Base-by-base conservation (phyloP, 2,797 vertebrate species). In the Cuniculus paca region DNA sequence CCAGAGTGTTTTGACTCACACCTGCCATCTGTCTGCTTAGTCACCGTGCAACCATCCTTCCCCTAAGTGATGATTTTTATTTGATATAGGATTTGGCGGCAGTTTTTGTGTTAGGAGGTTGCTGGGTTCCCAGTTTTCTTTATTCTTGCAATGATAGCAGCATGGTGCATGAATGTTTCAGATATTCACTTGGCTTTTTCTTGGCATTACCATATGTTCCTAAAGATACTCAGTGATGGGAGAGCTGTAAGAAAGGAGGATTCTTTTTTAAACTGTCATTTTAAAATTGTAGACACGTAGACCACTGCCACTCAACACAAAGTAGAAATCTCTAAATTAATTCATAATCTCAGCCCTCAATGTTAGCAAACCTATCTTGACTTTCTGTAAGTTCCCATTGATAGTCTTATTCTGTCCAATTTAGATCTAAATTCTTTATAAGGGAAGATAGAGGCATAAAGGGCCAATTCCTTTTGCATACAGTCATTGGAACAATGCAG, bases 1-100 rank as follows among this genome's bases (percentile, higher is more conserved):
- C 94, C 97, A 92, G 94, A 96, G 96, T 96, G 97, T 97, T 97
- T 97, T 94, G 96, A 90, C 97, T 97, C 97, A 95, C 97, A 97
- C 97, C 97, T 96, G 92, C 97, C 97, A 93, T 97, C 96, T 96
- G 96, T 81, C 92, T 96, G 95, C 95, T 95, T 95, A 94, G 96
- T 96, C 96, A 95, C 91, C 0, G 0, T 61, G 92, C 74, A 87
- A 22, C 95, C 84, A 52, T 65, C 92, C 86, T 90, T 90, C 80
- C 56, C 80, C 16, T 13, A 45, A 89, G 54, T 52, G 86, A 78
- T 84, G 70, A 88, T 95, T 96, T 96, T 94, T 90, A 70, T 92
- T 96, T 95, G 94, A 89, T 95, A 2, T 5, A 60, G 94, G 93
- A 95, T 79, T 94, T 95, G 96, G 95, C 82, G 68, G 36, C 70